These are phyloP conservation scores for Galerucella pusilla DNA, from an alignment of 2,888 invertebrate species.

Conservation along the genomic window DNA sequence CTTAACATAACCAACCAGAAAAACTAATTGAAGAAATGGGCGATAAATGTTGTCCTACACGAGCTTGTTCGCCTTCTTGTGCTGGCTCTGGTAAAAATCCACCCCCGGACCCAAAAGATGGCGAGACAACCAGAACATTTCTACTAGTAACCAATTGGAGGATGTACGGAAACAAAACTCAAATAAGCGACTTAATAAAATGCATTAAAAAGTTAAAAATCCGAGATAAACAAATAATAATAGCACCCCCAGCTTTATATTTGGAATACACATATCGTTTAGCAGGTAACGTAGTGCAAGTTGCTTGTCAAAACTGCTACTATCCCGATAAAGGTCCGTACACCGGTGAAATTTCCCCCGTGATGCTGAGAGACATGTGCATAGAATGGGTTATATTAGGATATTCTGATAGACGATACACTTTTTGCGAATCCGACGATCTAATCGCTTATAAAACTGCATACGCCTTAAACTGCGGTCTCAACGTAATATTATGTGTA, in stretches of 20 bases:
- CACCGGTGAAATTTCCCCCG: neutral
- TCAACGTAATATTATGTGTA: neutral
- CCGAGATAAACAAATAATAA: conserved; percentile 10
- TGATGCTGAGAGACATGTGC: conserved; percentile 3
- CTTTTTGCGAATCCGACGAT: conserved; percentile 4
- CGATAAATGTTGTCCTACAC: neutral
- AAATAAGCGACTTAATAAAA: conserved; percentile 3
- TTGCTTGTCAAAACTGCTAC: conserved; percentile 12
- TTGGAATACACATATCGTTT: conserved; percentile 2
- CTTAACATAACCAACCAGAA: neutral
- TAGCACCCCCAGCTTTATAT: conserved; percentile 1
- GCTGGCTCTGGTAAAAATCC: neutral
- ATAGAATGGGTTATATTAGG: conserved; percentile 12
- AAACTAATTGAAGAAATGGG: conserved; percentile 1
- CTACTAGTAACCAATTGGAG: conserved; percentile 11
- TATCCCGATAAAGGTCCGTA: conserved; percentile 14
- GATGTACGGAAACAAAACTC: conserved; percentile 11
- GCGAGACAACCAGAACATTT: neutral
- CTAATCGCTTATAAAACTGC: neutral
- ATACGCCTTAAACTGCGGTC: conserved; percentile 5
- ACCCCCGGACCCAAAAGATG: neutral
- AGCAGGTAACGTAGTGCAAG: neutral
- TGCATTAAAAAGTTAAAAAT: conserved; percentile 16
- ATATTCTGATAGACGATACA: conserved; percentile 9
- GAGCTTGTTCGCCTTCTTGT: conserved; percentile 6